Base-by-base conservation (phyloP, 2,113 vertebrate genomes). In the Notarius quadriscutis region DNA sequence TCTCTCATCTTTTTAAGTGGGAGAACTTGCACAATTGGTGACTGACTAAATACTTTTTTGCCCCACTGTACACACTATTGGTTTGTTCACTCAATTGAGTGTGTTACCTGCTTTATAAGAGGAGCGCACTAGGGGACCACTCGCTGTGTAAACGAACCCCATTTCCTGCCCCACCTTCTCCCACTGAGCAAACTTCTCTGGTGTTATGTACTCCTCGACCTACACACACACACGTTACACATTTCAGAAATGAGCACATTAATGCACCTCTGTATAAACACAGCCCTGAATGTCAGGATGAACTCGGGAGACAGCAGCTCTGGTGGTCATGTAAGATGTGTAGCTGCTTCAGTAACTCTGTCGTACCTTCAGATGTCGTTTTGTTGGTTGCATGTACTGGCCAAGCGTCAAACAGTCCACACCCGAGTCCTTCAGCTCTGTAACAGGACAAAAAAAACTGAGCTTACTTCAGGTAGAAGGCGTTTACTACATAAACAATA, bases 301-400 rank as follows among this genome's bases (percentile, higher is more conserved):
- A 74, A 9, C 60, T 58, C 27, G 25, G 51, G 30, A 62, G n/a
- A 77, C 14, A 14, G 41, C 60, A 2, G 57, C 12, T n/a, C 20
- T 7, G 9, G 12, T 14, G 55, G 30, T 74, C 34, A 34, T 20
- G n/a, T 84, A 4, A 60, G 15, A 9, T 41, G 30, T 62, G 30
- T 20, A 79, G 30, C 1, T 63, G 4, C 53, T 60, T 22, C 14
- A 50, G 53, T 34, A 79, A 8, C 1, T 12, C 15, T 74, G 7
- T 58, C 2, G 6, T 58, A 96, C 98, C 96, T 99, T 99, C 0
- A 99, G 96, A 90, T 98, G 97, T 48, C 98, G 97, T 89, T 97
- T 99, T 34, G 98, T 99, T 81, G 98, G 98, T 87, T 99, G 98
- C 98, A 99, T 99, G 88, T 99, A 99, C 91, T 99, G 98, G 67